Evolutionary conservation across 2,797 vertebrate genomes (phyloP).

Genomic region (Parauchenoglanis punctatus): DNA sequence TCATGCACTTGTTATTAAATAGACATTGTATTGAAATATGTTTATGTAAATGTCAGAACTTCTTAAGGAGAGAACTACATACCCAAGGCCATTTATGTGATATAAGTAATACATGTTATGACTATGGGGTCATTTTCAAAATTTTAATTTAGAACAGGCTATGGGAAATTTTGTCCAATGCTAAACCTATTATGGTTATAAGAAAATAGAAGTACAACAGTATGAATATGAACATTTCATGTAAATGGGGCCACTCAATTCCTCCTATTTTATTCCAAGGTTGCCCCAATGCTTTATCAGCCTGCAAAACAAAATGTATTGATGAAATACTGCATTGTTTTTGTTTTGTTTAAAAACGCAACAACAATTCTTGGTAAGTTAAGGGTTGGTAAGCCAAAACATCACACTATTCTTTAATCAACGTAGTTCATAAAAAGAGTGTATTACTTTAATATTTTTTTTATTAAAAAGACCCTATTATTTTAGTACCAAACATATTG

Average conservation of each 20-base stretch:
- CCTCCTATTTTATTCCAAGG: constrained; percentile 3
- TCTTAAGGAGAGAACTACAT: constrained; percentile 32
- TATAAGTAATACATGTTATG: constrained; percentile 34
- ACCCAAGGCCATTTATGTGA: constrained; percentile 35
- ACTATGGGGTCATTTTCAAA: constrained; percentile 31
- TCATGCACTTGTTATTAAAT: constrained; percentile 58
- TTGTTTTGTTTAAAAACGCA: constrained; percentile 15
- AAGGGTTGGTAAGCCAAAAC: background rate
- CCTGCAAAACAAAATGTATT: constrained; percentile 11
- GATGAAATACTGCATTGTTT: background rate
- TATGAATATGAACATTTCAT: background rate
- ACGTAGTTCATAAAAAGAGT: constrained; percentile 30
- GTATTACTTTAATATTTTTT: constrained; percentile 36
- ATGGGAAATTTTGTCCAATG: constrained; percentile 43
- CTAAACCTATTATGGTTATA: constrained; percentile 5
- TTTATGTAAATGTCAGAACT: constrained; percentile 35
- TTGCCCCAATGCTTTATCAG: background rate
- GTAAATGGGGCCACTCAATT: constrained; percentile 8
- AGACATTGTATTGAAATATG: constrained; percentile 27
- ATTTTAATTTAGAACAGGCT: constrained; percentile 23
- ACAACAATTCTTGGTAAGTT: background rate
- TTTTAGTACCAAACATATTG: constrained; percentile 62
- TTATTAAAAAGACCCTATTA: constrained; percentile 63
- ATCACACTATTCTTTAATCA: constrained; percentile 9
- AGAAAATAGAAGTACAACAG: background rate